Evolutionary conservation across 1,140 invertebrate genomes (phyloP).

Genomic region (Psix sp.): DNA sequence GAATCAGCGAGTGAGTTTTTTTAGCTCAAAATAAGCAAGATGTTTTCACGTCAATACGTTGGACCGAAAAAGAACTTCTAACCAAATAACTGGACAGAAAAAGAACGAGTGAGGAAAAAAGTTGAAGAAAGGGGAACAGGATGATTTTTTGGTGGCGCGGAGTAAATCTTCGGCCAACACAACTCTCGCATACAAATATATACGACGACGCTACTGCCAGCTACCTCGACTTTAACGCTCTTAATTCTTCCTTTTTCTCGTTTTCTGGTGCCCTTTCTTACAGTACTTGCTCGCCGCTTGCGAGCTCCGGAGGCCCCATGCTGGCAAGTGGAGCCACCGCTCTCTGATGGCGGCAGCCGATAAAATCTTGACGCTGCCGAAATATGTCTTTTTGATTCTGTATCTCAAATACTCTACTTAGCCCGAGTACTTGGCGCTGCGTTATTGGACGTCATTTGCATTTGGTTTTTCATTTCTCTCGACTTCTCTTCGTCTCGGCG

Average conservation of each 20-base stretch:
- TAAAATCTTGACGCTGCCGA: constrained; percentile 52
- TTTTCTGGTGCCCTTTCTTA: constrained; percentile 43
- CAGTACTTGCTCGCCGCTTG: constrained; percentile 41
- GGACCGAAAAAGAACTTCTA: no score
- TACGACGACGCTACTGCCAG: constrained; percentile 29
- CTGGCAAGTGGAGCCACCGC: constrained; percentile 52
- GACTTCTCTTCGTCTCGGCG: neutral
- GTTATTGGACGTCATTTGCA: constrained; percentile 53
- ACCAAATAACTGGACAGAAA: no score
- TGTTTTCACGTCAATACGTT: no score
- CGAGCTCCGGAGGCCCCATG: constrained; percentile 46
- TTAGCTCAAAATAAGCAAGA: no score
- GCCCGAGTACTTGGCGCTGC: constrained; percentile 28
- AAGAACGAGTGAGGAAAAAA: no score
- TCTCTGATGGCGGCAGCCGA: constrained; percentile 35
- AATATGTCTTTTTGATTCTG: constrained; percentile 44
- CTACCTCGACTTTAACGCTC: constrained; percentile 49
- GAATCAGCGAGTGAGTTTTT: no score
- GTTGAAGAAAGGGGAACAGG: no score
- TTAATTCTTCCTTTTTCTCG: constrained; percentile 40
- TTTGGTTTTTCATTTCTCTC: constrained; percentile 42
- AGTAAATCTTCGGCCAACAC: constrained; percentile 25
- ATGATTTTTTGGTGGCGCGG: no score
- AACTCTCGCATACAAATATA: constrained; percentile 28
- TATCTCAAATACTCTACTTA: constrained; percentile 48